A percentile compares a stretch with the other conserved stretches of the same genome.
Evolutionary conservation across 1,140 invertebrate genomes (phyloP).

Genomic region (Drosophila serrata): DNA sequence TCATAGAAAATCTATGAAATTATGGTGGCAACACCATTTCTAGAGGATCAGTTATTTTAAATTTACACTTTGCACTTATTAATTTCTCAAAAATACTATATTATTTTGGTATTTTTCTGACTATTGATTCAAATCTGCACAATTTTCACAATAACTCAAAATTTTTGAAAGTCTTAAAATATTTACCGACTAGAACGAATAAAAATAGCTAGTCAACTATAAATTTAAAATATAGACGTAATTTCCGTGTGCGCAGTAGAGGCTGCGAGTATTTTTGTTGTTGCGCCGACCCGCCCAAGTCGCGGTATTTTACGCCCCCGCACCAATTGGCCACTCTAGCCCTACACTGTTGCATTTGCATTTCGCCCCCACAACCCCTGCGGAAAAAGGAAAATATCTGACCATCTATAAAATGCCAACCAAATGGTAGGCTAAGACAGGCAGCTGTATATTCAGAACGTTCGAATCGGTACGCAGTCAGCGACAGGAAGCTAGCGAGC

Average conservation of each 20-base stretch:
- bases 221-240: too few relatives aligned
- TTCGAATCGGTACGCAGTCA: conserved; percentile 5
- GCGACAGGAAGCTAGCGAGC: background rate
- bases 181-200: too few relatives aligned
- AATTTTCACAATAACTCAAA: too few relatives aligned
- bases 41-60: too few relatives aligned
- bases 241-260: background rate
- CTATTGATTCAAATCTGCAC: too few relatives aligned
- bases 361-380: conserved; percentile 39
- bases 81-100: too few relatives aligned
- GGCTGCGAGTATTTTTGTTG: background rate
- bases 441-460: conserved; percentile 48
- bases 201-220: too few relatives aligned
- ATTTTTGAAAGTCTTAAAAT: too few relatives aligned
- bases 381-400: conserved; percentile 31
- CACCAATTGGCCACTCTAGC: conserved; percentile 10
- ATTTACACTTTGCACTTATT: too few relatives aligned
- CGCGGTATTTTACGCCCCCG: conserved; percentile 4
- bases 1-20: too few relatives aligned
- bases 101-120: too few relatives aligned
- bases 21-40: too few relatives aligned
- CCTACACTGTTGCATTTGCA: conserved; percentile 72
- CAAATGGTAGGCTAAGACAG: conserved; percentile 61
- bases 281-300: conserved; percentile 18
- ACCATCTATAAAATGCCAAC: conserved; percentile 57